Base-by-base conservation (phyloP, 2,888 invertebrate genomes). In the Netelia melanura region DNA sequence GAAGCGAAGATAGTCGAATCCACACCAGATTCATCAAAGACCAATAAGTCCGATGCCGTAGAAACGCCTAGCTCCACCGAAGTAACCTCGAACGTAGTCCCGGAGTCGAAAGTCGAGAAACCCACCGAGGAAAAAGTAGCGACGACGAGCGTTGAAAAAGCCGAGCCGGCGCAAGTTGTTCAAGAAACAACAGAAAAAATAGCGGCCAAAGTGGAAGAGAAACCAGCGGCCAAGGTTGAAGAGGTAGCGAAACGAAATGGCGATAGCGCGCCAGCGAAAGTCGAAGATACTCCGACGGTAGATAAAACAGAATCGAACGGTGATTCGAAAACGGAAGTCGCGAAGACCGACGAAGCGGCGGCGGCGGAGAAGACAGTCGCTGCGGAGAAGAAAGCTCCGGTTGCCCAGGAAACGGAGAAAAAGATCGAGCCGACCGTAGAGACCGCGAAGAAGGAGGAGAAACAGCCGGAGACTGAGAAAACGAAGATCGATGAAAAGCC, bases 241-340 rank as follows among this genome's bases (percentile, higher is more conserved):
- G 81, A 82, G 68, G 85, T 87, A 56, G 87, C 81, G 6, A 84
- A 85, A 56, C 87, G 87, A 75, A 87, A 88, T 80, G 88, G 88
- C 64, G 86, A 83, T 6, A 78, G 89, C 25, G 88, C 86, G 72
- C n/a, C 87, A 58, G 87, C 85, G 75, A 89, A 85, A 56, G 30
- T 75, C 64, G 86, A 87, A 21, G 77, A 64, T 44, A 56, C 72
- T 71, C 83, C 70, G 72, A 74, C 81, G n/a, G 76, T 81, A 25
- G 86, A 86, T 71, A 86, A 81, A 61, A 65, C 81, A 48, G 86
- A 84, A 74, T 81, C 84, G 62, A 86, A 87, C 62, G 87, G 86
- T 25, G 87, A 86, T 38, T 72, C 62, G 54, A 88, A 86, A 64
- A 58, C 84, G 74, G 83, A 88, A 83, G 65, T 61, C n/a, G 30